Evolutionary conservation across 2,888 invertebrate genomes (phyloP).

Genomic region (Eristalis intricaria): DNA sequence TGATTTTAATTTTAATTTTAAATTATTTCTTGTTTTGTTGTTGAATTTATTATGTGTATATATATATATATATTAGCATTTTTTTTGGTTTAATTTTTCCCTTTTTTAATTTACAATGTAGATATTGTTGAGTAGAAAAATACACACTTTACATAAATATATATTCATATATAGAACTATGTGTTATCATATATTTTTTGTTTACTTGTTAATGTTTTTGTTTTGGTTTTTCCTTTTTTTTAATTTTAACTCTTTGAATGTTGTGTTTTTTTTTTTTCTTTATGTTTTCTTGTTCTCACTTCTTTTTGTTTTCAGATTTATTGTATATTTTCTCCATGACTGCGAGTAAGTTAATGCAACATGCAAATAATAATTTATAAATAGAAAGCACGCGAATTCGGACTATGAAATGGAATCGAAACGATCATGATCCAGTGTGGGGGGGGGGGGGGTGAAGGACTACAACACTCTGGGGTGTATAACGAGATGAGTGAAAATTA

Average conservation of each 20-base stretch:
- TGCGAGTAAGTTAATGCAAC: background rate
- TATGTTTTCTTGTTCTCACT: constrained; percentile 5
- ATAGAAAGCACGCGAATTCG: background rate
- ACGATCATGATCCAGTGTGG: background rate
- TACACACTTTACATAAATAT: constrained; percentile 59
- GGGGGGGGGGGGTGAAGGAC: background rate
- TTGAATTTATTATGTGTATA: constrained; percentile 1
- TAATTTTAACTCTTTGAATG: background rate
- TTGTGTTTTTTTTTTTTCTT: background rate
- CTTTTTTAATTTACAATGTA: constrained; percentile 25
- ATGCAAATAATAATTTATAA: background rate
- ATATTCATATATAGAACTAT: constrained; percentile 47
- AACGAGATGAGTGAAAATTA: constrained; percentile 20
- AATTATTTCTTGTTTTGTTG: background rate
- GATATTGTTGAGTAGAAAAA: constrained; percentile 52
- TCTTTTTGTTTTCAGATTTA: background rate
- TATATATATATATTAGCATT: background rate
- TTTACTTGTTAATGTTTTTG: constrained; percentile 14
- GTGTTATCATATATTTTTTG: constrained; percentile 1
- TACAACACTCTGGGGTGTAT: background rate
- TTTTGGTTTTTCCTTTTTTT: too few species aligned
- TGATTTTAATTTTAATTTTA: constrained; percentile 5
- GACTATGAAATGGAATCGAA: background rate
- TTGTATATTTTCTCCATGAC: constrained; percentile 19
- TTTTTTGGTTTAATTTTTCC: background rate